Evolutionary conservation across 1,140 invertebrate species (phyloP).

Genomic region (Pseudomyrmex dendroicus): DNA sequence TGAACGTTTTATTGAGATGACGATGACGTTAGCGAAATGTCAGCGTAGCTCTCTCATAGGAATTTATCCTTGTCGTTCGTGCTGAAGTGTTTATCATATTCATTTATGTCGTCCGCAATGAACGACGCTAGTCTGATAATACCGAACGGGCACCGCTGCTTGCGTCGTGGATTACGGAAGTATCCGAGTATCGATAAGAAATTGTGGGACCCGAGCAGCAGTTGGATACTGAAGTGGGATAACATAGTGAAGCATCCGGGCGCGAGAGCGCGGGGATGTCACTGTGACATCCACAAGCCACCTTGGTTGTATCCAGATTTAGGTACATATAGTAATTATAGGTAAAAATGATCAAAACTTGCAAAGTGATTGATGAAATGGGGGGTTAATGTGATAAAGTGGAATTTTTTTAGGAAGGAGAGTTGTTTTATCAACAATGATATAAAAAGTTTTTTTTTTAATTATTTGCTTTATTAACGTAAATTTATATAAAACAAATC

Average conservation of each 20-base stretch:
- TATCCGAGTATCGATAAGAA: slow-evolving; percentile 84
- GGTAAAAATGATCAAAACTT: not conserved
- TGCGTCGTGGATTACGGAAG: slow-evolving; percentile 80
- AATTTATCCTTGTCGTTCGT: slow-evolving; percentile 22
- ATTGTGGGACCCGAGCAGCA: slow-evolving; percentile 85
- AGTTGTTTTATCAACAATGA: not conserved
- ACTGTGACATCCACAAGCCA: slow-evolving; percentile 83
- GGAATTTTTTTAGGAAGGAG: too few relatives aligned
- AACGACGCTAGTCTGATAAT: slow-evolving; percentile 74
- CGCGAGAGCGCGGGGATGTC: slow-evolving; percentile 82
- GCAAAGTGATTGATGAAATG: too few relatives aligned
- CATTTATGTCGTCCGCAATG: slow-evolving; percentile 61
- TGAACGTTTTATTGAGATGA: slow-evolving; percentile 43
- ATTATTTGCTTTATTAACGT: too few relatives aligned
- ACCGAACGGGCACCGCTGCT: slow-evolving; percentile 77
- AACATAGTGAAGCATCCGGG: slow-evolving; percentile 86
- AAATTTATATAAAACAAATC: too few relatives aligned
- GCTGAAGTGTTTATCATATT: slow-evolving; percentile 4
- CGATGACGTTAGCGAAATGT: slow-evolving; percentile 34
- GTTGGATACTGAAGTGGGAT: slow-evolving; percentile 86
- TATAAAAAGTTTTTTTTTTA: not conserved
- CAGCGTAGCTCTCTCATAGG: not conserved
- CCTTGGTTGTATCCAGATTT: slow-evolving; percentile 81
- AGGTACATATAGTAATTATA: slow-evolving; percentile 75
- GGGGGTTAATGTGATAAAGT: too few relatives aligned